A percentile compares a stretch with the other conserved stretches of the same genome.
Evolutionary conservation across 2,113 vertebrate species (phyloP).

Genomic region (Cranoglanis bouderius): DNA sequence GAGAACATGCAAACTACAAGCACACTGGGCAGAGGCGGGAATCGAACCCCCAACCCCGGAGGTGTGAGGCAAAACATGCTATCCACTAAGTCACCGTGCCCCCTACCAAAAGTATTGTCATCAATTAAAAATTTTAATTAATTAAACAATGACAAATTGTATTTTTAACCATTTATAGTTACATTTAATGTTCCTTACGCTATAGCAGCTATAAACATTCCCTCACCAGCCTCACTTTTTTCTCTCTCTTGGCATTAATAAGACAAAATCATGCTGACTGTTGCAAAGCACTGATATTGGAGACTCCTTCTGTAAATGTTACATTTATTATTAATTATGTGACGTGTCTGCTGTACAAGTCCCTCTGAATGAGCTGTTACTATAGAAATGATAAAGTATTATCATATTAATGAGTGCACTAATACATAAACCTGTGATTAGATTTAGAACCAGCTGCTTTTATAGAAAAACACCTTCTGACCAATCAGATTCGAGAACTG

Average conservation of each 20-base stretch:
- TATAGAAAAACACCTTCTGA: background rate
- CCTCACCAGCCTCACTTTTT: too few species aligned
- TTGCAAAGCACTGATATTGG: too few species aligned
- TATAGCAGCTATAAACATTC: too few species aligned
- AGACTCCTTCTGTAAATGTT: background rate
- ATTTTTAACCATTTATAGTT: background rate
- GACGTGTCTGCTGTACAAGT: background rate
- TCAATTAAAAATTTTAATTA: background rate
- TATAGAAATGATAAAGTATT: background rate
- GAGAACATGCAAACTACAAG: too few species aligned
- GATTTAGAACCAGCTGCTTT: background rate
- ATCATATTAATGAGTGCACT: background rate
- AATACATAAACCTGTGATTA: background rate
- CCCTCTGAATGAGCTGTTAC: background rate
- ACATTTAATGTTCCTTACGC: too few species aligned
- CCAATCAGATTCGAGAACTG: background rate
- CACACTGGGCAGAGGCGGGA: too few species aligned
- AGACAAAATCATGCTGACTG: too few species aligned
- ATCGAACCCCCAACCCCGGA: too few species aligned
- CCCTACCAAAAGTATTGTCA: too few species aligned
- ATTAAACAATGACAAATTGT: background rate
- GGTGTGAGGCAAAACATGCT: too few species aligned
- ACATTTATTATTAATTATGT: background rate
- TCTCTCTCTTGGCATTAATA: too few species aligned
- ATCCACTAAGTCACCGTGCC: too few species aligned